Evolutionary conservation across 2,113 vertebrate species (phyloP).

Genomic region (Triplophysa tibetana): DNA sequence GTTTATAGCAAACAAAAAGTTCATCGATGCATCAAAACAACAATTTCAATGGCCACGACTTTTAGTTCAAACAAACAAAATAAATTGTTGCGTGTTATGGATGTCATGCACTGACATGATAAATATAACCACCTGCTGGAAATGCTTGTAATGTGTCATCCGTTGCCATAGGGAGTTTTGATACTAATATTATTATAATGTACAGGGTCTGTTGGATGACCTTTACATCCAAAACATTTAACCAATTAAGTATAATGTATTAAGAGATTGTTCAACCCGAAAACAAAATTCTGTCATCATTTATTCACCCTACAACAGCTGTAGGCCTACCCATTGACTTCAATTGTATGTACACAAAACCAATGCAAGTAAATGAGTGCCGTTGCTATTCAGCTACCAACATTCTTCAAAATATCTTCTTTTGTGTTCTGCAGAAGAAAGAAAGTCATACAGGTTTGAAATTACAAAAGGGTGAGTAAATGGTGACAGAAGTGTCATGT

Average conservation of each 20-base stretch:
- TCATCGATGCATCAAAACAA: neutral
- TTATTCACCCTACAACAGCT: too few species aligned
- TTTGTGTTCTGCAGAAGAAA: too few species aligned
- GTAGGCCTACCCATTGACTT: too few species aligned
- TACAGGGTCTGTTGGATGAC: neutral
- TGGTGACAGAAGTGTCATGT: too few species aligned
- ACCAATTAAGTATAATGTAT: neutral
- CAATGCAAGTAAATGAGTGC: too few species aligned
- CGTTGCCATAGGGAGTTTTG: constrained; percentile 7
- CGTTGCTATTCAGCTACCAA: too few species aligned
- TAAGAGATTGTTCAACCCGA: neutral
- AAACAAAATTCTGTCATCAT: too few species aligned
- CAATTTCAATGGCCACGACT: neutral
- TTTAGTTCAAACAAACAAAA: neutral
- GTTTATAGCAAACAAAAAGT: neutral
- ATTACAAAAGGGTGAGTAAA: too few species aligned
- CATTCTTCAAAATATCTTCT: too few species aligned
- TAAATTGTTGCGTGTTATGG: neutral
- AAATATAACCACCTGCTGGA: neutral
- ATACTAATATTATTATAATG: constrained; percentile 8
- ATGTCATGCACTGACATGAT: neutral
- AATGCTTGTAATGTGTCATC: constrained; percentile 3
- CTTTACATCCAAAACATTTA: neutral
- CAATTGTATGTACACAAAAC: too few species aligned
- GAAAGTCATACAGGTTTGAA: too few species aligned